Evolutionary conservation across 2,113 vertebrate species (phyloP), one percentile per base, ranked within the genome.

Genomic region (Amphiprion ocellaris): DNA sequence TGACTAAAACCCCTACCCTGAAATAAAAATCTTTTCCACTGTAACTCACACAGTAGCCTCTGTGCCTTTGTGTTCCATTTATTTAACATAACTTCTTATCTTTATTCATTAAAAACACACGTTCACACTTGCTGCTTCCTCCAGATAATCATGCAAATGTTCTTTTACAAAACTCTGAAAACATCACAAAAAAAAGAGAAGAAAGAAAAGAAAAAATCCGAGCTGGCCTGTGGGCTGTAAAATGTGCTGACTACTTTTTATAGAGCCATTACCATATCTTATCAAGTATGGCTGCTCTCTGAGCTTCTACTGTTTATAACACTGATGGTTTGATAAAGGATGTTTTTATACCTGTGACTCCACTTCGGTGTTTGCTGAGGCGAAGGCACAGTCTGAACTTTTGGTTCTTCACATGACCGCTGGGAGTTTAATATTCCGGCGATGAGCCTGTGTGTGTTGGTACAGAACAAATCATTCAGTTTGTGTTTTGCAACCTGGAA

Each of bases 271-370:
- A 16, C 9, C 24, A 0, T 77, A 61, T 80, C 73, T 84, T 82
- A 69, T 79, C 55, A 68, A 55, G 49, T 33, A 24, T 10, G 33
- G 52, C 46, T 46, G 21, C 67, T 60, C 82, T 86, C 65, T 71
- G 15, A 58, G 39, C 68, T 49, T 69, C 30, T 16, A 19, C 26
- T 49, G 50, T 54, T 76, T 59, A 69, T n/a, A 85, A 87, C 17
- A 73, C 46, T 71, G 7, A 39, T 74, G 39, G 23, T 30, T 49
- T 39, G 61, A 78, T 74, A 37, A 81, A 53, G 4, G 4, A 59
- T 65, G 16, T 63, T 74, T 69, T 63, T 33, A 68, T 62, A 64
- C 50, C 33, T 84, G 64, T 1, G 1, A 62, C 3, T 50, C 16
- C 53, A 41, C 39, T 41, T 8, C 39, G 11, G 39, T 11, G 39